These are phyloP conservation scores for Acleris literana DNA, from an alignment of 2,888 invertebrate genomes.

Conservation along the genomic window DNA sequence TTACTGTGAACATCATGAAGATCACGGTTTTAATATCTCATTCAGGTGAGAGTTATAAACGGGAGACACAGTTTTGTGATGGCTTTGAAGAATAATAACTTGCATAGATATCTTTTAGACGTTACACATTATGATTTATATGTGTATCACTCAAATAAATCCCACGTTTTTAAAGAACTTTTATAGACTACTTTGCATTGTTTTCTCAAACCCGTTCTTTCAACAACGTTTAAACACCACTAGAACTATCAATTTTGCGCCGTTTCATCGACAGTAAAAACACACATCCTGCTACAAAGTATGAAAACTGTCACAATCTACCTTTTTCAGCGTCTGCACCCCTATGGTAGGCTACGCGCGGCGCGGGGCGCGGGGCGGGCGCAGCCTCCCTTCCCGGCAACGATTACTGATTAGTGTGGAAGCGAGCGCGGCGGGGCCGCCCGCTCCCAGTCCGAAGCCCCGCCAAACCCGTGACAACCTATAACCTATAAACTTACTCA, in stretches of 20 bases:
- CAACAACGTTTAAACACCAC: too few species aligned
- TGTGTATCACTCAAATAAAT: too few species aligned
- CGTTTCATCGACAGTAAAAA: too few species aligned
- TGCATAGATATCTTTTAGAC: too few species aligned
- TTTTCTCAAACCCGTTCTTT: too few species aligned
- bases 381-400: slow-evolving; percentile 83
- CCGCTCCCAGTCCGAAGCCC: slow-evolving; percentile 65
- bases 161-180: too few species aligned
- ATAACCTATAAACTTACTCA: slow-evolving; percentile 59
- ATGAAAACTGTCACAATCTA: slow-evolving; percentile 17
- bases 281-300: not conserved
- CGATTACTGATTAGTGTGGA: slow-evolving; percentile 85
- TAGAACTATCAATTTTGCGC: too few species aligned
- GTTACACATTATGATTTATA: too few species aligned
- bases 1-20: not conserved
- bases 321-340: slow-evolving; percentile 37
- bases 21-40: not conserved
- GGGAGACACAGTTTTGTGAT: too few species aligned
- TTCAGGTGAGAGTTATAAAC: too few species aligned
- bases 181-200: too few species aligned
- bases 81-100: too few species aligned
- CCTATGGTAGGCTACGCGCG: slow-evolving; percentile 63
- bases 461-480: slow-evolving; percentile 50
- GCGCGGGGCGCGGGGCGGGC: slow-evolving; percentile 52
- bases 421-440: slow-evolving; percentile 74